Evolutionary conservation across 2,113 vertebrate species (phyloP).

Genomic region (Nestor notabilis): DNA sequence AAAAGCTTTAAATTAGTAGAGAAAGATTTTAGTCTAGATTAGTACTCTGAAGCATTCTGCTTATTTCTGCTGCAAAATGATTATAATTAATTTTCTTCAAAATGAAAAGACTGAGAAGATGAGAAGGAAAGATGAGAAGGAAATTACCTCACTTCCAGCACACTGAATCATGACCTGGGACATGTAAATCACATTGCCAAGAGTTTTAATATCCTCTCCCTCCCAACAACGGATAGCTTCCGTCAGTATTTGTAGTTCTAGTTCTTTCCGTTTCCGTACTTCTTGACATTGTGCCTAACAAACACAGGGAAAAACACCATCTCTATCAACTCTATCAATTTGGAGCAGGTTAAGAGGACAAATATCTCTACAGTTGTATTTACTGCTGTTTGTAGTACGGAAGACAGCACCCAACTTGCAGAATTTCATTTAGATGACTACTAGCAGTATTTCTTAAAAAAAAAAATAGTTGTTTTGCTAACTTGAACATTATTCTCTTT

Average conservation of each 20-base stretch:
- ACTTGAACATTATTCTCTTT: neutral
- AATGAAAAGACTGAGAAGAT: neutral
- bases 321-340: neutral
- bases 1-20: neutral
- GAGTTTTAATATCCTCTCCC: constrained; percentile 92
- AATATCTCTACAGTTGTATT: neutral
- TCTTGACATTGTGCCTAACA: constrained; percentile 93
- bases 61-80: neutral
- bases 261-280: constrained; percentile 93
- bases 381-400: neutral
- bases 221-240: constrained; percentile 96
- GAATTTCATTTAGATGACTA: neutral
- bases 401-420: neutral
- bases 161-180: constrained; percentile 93
- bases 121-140: neutral
- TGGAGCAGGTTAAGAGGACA: neutral
- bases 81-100: neutral
- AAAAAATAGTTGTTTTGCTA: neutral
- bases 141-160: constrained; percentile 87
- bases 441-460: neutral
- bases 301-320: neutral
- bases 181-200: constrained; percentile 94
- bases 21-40: neutral
- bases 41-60: neutral
- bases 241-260: constrained; percentile 93